Percentiles rank a stretch among this genome's conserved stretches.
These are phyloP conservation scores for Parambassis ranga DNA, from an alignment of 2,797 vertebrate genomes.

Conservation along the genomic window DNA sequence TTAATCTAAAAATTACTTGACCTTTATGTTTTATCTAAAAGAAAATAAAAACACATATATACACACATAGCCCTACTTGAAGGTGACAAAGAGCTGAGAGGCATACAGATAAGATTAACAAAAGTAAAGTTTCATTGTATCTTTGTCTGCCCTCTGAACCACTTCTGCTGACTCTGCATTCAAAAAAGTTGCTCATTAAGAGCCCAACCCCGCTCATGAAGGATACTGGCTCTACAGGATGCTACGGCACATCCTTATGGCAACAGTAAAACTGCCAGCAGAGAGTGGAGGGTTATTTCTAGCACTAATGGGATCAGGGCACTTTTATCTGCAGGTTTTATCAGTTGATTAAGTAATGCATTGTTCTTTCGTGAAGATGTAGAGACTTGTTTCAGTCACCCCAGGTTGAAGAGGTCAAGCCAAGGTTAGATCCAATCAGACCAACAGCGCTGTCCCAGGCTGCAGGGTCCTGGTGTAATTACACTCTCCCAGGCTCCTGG, in stretches of 20 bases:
- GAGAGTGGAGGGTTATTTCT: conserved; percentile 70
- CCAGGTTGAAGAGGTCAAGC: conserved; percentile 67
- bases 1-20: too few relatives aligned
- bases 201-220: conserved; percentile 12
- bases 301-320: conserved; percentile 76
- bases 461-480: conserved; percentile 69
- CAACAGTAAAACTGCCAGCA: conserved; percentile 60
- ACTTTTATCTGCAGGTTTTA: conserved; percentile 78
- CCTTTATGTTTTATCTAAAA: too few relatives aligned
- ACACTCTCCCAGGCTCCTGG: conserved; percentile 55
- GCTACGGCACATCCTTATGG: conserved; percentile 46
- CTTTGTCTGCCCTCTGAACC: conserved; percentile 29
- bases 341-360: conserved; percentile 81
- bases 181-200: conserved; percentile 58
- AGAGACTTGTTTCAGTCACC: conserved; percentile 56
- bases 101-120: conserved; percentile 27
- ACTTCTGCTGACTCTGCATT: conserved; percentile 54
- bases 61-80: too few relatives aligned
- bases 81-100: conserved; percentile 12
- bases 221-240: conserved; percentile 18
- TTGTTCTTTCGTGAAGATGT: conserved; percentile 66
- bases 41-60: too few relatives aligned
- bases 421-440: conserved; percentile 84
- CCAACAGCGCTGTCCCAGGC: conserved; percentile 45
- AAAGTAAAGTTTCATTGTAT: conserved; percentile 20